These are phyloP conservation scores for Apotomis capreana DNA, from an alignment of 2,888 invertebrate species.

Conservation along the genomic window DNA sequence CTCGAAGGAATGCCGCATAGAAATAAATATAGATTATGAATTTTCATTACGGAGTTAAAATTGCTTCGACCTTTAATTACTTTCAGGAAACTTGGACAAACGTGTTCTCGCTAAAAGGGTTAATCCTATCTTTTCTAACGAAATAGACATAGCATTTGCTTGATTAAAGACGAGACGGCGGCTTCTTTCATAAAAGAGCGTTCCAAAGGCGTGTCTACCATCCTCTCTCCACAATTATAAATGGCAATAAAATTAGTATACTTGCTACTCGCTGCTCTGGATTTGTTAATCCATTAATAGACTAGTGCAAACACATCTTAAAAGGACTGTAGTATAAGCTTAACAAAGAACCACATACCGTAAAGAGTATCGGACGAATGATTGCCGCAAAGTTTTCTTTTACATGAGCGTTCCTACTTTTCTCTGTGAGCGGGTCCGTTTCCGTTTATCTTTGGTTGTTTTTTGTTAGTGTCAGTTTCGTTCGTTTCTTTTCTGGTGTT, in stretches of 20 bases:
- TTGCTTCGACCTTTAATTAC: conserved; percentile 73
- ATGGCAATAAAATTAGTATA: conserved; percentile 50
- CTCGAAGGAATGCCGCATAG: neutral
- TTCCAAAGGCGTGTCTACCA: conserved; percentile 43
- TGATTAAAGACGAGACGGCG: conserved; percentile 60
- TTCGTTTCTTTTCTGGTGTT: conserved; percentile 73
- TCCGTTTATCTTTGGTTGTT: conserved; percentile 79
- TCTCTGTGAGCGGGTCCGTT: conserved; percentile 78
- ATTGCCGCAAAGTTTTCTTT: conserved; percentile 73
- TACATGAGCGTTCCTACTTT: conserved; percentile 71
- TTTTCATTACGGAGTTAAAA: conserved; percentile 70
- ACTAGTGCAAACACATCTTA: conserved; percentile 55
- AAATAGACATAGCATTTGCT: conserved; percentile 69
- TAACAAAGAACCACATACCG: conserved; percentile 24
- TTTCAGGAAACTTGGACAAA: conserved; percentile 73
- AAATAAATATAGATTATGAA: conserved; percentile 67
- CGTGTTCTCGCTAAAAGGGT: conserved; percentile 64
- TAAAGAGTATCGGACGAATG: conserved; percentile 51
- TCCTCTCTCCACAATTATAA: conserved; percentile 47
- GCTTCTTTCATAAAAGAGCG: conserved; percentile 52
- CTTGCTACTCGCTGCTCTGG: neutral
- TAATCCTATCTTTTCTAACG: conserved; percentile 67
- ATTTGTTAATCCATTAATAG: neutral
- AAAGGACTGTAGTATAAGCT: conserved; percentile 53
- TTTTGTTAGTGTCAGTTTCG: conserved; percentile 73